phyloP scores from a whole-genome alignment of 2,797 vertebrate species.

The Petrocephalus sullivani region DNA sequence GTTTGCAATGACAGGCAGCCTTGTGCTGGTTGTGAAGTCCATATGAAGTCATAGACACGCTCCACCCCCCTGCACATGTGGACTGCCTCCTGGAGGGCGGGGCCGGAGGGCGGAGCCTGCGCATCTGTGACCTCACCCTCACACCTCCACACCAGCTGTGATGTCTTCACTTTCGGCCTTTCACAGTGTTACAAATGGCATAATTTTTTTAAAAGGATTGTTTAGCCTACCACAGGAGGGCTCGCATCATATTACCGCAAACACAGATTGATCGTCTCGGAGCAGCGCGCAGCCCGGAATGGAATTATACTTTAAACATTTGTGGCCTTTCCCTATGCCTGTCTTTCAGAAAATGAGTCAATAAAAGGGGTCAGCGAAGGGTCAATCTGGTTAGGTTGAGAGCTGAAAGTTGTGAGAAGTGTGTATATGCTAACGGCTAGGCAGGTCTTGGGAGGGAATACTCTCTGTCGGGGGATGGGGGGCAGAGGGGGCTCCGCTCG shows the following conservation, averaged over 20 bases:
- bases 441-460: not conserved
- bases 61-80: not conserved
- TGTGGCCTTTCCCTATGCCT: slow-evolving; percentile 17
- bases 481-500: not conserved
- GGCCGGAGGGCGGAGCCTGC: slow-evolving; percentile 22
- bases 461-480: not conserved
- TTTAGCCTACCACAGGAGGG: slow-evolving; percentile 2
- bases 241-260: slow-evolving; percentile 32
- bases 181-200: not conserved
- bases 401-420: slow-evolving; percentile 17
- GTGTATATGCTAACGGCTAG: not conserved
- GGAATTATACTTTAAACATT: slow-evolving; percentile 12
- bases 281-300: slow-evolving; percentile 35
- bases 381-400: slow-evolving; percentile 24
- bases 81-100: not conserved
- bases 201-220: slow-evolving; percentile 3
- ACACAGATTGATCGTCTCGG: slow-evolving; percentile 24
- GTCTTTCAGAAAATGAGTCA: slow-evolving; percentile 22
- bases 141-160: not conserved
- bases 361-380: slow-evolving; percentile 11
- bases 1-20: not conserved
- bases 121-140: not conserved
- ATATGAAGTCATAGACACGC: not conserved
- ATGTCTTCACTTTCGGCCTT: not conserved
- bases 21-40: not conserved